Percentiles rank a stretch among this genome's conserved stretches.
Conservation (phyloP, 2,888 invertebrate genomes). For the Sussaba pulchella region DNA sequence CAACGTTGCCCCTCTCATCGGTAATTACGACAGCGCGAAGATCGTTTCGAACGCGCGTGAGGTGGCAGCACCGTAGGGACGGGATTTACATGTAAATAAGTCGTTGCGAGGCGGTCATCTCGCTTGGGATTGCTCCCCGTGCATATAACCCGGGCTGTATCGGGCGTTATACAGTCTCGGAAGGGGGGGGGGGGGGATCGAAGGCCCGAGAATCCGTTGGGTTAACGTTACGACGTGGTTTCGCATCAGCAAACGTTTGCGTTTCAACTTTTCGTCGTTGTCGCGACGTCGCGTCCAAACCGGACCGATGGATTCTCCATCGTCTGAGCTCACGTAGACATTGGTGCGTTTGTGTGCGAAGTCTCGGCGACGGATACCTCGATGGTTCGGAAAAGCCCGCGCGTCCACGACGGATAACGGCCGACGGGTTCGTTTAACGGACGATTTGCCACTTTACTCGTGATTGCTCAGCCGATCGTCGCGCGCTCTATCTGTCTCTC, state of each 20-base stretch:
- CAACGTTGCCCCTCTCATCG: no score
- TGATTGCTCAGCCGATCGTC: constrained; percentile 68
- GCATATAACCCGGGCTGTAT: not conserved
- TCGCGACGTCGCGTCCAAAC: constrained; percentile 7
- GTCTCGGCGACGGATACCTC: constrained; percentile 7
- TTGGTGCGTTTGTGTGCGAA: not conserved
- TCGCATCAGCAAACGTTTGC: constrained; percentile 35
- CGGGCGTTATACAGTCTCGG: constrained; percentile 8
- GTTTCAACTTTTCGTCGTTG: constrained; percentile 30
- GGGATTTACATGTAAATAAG: no score
- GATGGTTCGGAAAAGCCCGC: constrained; percentile 67
- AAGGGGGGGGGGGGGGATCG: no score
- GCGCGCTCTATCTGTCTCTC: not conserved
- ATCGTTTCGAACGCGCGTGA: no score
- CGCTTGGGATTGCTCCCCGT: not conserved
- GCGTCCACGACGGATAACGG: constrained; percentile 64
- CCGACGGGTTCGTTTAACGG: constrained; percentile 69
- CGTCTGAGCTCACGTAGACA: not conserved
- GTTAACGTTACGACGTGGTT: constrained; percentile 42
- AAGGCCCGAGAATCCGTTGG: constrained; percentile 29
- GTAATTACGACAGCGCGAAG: no score
- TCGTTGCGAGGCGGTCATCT: not conserved
- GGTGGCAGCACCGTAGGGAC: no score
- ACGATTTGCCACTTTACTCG: constrained; percentile 70
- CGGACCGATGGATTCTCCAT: not conserved